Evolutionary conservation across 1,140 invertebrate species (phyloP).

Genomic region (Monochamus saltuarius): DNA sequence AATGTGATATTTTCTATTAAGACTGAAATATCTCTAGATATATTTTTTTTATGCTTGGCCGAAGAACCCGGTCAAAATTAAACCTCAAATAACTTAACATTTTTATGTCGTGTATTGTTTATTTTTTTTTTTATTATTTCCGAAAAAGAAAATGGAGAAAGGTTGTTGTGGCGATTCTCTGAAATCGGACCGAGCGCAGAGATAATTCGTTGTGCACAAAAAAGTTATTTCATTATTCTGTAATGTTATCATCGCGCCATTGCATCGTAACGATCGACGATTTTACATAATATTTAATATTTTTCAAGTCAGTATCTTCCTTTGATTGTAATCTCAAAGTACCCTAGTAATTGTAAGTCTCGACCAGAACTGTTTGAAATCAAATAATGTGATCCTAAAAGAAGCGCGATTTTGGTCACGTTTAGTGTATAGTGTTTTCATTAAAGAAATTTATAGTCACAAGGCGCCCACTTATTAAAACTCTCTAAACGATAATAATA

Average conservation of each 20-base stretch:
- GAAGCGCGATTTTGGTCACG: constrained; percentile 26
- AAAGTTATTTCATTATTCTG: constrained; percentile 49
- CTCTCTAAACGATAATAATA: constrained; percentile 48
- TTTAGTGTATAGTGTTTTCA: constrained; percentile 23
- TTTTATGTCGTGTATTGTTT: constrained; percentile 12
- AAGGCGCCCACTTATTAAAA: constrained; percentile 30
- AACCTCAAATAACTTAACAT: constrained; percentile 17
- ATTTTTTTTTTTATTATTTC: constrained; percentile 10
- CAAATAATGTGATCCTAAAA: constrained; percentile 27
- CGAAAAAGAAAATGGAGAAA: constrained; percentile 26
- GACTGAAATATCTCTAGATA: constrained; percentile 51
- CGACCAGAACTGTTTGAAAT: constrained; percentile 30
- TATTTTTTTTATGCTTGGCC: constrained; percentile 42
- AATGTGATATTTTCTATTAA: constrained; percentile 52
- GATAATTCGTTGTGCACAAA: constrained; percentile 36
- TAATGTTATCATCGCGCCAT: constrained; percentile 49
- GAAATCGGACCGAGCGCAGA: constrained; percentile 43
- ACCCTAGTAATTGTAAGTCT: constrained; percentile 34
- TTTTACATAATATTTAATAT: constrained; percentile 34
- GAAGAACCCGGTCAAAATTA: constrained; percentile 3
- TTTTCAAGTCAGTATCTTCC: constrained; percentile 22
- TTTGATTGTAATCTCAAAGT: constrained; percentile 26
- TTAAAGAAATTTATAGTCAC: constrained; percentile 23
- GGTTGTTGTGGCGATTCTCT: constrained; percentile 36
- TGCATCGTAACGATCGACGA: constrained; percentile 48